These are phyloP conservation scores for Lordiphosa mommai DNA, from an alignment of 1,140 invertebrate genomes.

Conservation along the genomic window DNA sequence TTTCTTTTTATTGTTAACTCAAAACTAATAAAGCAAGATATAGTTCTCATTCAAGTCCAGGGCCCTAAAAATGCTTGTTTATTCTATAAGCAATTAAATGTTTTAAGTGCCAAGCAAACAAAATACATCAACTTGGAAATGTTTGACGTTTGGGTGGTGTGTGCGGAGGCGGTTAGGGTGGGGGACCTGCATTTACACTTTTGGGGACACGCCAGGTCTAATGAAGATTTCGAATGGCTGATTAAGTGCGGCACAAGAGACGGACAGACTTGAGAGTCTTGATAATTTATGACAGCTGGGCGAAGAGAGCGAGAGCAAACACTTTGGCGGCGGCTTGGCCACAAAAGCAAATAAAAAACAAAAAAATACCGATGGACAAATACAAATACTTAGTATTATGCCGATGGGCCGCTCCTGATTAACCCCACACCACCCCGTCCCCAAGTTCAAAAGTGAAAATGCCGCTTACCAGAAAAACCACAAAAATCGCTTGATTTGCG, in stretches of 20 bases:
- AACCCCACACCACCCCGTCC: conserved; percentile 2
- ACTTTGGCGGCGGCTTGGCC: conserved; percentile 22
- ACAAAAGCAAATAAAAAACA: conserved; percentile 50
- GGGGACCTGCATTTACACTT: conserved; percentile 5
- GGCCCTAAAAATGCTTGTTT: conserved; percentile 40
- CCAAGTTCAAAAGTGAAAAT: conserved; percentile 62
- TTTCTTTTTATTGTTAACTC: too few relatives aligned
- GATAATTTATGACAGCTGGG: conserved; percentile 68
- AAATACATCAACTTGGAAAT: conserved; percentile 9
- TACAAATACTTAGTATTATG: conserved; percentile 2
- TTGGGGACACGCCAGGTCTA: conserved; percentile 45
- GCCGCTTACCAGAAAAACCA: conserved; percentile 34
- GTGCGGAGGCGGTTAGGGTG: conserved; percentile 1
- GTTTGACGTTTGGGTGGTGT: conserved; percentile 2
- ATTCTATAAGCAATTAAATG: conserved; percentile 75
- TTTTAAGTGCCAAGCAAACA: conserved; percentile 75
- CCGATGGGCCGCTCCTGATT: background rate
- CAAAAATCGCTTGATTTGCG: conserved; percentile 2
- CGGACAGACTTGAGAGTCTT: conserved; percentile 14
- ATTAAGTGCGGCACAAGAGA: conserved; percentile 40
- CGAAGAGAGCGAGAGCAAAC: conserved; percentile 23
- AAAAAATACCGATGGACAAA: conserved; percentile 28
- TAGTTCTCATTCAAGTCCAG: too few relatives aligned
- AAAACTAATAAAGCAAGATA: too few relatives aligned
- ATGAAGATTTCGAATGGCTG: conserved; percentile 69